Evolutionary conservation across 1,140 invertebrate genomes (phyloP).

Genomic region (Chrysomallon squamiferum): DNA sequence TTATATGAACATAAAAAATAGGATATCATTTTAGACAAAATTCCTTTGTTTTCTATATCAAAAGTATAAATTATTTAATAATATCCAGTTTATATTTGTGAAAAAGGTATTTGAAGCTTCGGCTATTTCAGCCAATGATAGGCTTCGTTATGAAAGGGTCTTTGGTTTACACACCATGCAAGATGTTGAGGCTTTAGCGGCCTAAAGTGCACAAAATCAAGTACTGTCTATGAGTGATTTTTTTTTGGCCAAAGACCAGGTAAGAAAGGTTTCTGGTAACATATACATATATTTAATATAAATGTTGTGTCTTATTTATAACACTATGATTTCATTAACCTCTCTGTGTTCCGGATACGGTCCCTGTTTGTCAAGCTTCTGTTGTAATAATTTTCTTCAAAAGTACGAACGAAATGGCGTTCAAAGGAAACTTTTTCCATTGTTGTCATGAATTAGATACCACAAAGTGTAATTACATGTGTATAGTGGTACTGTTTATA

Average conservation of each 20-base stretch:
- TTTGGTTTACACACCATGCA: slow-evolving; percentile 47
- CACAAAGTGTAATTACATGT: not conserved
- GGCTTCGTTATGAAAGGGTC: slow-evolving; percentile 5
- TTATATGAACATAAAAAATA: too few relatives aligned
- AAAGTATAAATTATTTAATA: too few relatives aligned
- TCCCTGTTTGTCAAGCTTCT: slow-evolving; percentile 34
- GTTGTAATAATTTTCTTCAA: slow-evolving; percentile 42
- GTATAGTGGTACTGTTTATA: not conserved
- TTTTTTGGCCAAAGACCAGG: slow-evolving; percentile 32
- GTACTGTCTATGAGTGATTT: slow-evolving; percentile 33
- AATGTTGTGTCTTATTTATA: slow-evolving; percentile 14
- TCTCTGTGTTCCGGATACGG: slow-evolving; percentile 24
- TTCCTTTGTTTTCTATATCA: too few relatives aligned
- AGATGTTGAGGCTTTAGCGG: slow-evolving; percentile 54
- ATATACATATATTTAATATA: slow-evolving; percentile 15
- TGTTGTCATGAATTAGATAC: not conserved
- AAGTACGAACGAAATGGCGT: slow-evolving; percentile 52
- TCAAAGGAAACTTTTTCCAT: slow-evolving; percentile 49
- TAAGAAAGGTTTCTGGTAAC: slow-evolving; percentile 16
- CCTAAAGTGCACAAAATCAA: slow-evolving; percentile 51
- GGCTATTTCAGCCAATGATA: too few relatives aligned
- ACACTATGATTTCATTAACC: slow-evolving; percentile 12
- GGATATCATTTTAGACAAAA: too few relatives aligned
- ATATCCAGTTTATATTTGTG: too few relatives aligned
- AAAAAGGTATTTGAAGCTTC: too few relatives aligned